phyloP scores from a whole-genome alignment of 2,113 vertebrate genomes.

The Thalassarche chlororhynchos region DNA sequence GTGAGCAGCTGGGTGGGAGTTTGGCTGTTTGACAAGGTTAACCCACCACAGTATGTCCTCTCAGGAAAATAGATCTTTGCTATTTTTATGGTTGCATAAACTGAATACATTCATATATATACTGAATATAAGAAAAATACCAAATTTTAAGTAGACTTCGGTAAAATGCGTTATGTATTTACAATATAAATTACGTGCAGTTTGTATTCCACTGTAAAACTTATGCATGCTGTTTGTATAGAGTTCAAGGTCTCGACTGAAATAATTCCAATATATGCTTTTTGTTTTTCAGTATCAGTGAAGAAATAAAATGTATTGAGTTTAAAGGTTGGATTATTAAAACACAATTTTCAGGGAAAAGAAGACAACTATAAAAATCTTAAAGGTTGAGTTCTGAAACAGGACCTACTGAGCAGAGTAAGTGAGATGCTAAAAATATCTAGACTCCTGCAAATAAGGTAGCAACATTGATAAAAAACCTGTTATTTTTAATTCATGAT shows the following conservation, averaged over 20 bases:
- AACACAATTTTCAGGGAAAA: neutral
- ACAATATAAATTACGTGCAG: neutral
- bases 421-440: conserved; percentile 41
- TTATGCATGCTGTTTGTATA: neutral
- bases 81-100: neutral
- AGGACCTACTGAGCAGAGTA: conserved; percentile 52
- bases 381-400: conserved; percentile 64
- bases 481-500: neutral
- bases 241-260: neutral
- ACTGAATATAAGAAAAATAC: neutral
- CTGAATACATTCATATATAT: neutral
- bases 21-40: neutral
- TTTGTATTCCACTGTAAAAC: neutral
- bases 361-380: conserved; percentile 54
- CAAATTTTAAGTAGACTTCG: neutral
- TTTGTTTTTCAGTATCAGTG: conserved; percentile 46
- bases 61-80: neutral
- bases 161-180: neutral
- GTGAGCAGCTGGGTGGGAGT: neutral
- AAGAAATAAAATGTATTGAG: conserved; percentile 33
- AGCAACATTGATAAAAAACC: neutral
- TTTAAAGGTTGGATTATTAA: conserved; percentile 57
- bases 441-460: neutral
- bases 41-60: neutral
- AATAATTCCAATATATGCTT: neutral